phyloP scores from a whole-genome alignment of 2,113 vertebrate genomes.

The Grammomys surdaster region DNA sequence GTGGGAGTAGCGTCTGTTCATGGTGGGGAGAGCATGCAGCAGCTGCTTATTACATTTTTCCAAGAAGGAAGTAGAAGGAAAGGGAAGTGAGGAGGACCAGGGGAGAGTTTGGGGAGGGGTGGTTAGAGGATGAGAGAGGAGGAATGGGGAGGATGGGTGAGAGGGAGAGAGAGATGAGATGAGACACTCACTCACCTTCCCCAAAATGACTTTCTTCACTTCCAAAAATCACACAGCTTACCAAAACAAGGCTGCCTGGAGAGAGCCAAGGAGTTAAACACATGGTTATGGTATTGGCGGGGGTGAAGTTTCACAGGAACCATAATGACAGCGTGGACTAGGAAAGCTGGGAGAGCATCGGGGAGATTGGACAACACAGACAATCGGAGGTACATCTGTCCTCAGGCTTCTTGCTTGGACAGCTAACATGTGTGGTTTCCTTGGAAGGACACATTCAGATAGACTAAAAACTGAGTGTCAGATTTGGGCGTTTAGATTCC shows the following conservation, averaged over 20 bases:
- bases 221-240: background rate
- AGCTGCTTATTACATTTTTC: background rate
- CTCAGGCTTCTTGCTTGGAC: background rate
- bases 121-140: background rate
- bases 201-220: background rate
- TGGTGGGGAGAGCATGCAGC: background rate
- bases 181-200: background rate
- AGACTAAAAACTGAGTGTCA: slow-evolving; percentile 29
- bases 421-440: background rate
- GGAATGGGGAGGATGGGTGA: background rate
- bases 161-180: background rate
- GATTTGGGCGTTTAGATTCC: background rate
- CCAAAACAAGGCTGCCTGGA: background rate
- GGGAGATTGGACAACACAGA: background rate
- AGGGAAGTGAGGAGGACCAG: background rate
- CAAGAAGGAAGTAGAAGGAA: background rate
- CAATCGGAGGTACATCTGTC: background rate
- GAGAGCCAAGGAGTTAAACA: background rate
- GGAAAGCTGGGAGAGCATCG: background rate
- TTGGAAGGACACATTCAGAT: background rate
- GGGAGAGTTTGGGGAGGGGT: background rate
- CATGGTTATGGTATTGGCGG: no score
- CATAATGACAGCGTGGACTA: background rate
- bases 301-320: background rate
- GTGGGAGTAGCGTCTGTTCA: background rate